Conservation (phyloP, 2,113 vertebrate species). For the Tauraco erythrolophus region DNA sequence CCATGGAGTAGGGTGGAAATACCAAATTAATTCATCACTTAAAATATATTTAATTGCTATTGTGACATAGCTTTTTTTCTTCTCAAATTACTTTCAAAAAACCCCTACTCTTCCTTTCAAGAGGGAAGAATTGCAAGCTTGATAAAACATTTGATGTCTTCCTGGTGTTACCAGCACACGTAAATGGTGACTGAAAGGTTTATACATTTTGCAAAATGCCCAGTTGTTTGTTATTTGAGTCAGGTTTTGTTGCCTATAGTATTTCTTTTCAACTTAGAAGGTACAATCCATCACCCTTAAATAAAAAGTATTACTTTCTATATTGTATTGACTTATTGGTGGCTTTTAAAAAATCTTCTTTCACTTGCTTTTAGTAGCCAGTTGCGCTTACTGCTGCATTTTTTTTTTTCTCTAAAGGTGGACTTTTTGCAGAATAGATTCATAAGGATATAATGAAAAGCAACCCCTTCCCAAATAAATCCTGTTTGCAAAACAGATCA, state of each 20-base stretch:
- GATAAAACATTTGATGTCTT: background rate
- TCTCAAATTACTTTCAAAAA: background rate
- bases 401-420: background rate
- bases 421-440: background rate
- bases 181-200: background rate
- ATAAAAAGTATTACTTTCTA: background rate
- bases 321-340: background rate
- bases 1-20: background rate
- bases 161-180: background rate
- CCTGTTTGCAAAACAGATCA: background rate
- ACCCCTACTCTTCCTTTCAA: background rate
- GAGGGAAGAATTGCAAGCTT: background rate
- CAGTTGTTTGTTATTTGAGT: background rate
- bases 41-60: background rate
- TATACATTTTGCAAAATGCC: rapidly evolving
- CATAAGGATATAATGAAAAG: background rate
- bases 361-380: background rate
- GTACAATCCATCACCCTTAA: background rate
- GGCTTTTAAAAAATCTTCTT: background rate
- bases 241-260: background rate
- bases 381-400: background rate
- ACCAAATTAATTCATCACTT: background rate
- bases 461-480: background rate
- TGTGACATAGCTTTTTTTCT: background rate
- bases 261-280: background rate